Conservation (phyloP, 2,888 invertebrate species). For the Drosophila paramelanica region DNA sequence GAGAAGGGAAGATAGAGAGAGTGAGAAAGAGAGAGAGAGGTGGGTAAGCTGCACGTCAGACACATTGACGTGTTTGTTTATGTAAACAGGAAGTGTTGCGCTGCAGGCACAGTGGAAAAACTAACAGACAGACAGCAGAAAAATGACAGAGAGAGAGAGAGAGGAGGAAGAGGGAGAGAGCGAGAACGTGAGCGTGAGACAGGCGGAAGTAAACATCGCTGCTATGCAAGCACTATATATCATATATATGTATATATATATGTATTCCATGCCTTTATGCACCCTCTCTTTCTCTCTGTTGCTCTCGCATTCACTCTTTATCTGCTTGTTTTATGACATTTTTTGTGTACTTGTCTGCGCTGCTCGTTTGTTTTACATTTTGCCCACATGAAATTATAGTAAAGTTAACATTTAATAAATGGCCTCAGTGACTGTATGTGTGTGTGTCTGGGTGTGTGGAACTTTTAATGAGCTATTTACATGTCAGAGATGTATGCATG, state of each 20-base stretch:
- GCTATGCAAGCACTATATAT: slow-evolving; percentile 11
- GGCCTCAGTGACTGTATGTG: slow-evolving; percentile 37
- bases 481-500: slow-evolving; percentile 23
- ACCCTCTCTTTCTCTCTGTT: background rate
- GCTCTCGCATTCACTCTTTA: background rate
- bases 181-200: background rate
- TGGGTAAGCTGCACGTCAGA: slow-evolving; percentile 54
- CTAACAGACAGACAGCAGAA: slow-evolving; percentile 27
- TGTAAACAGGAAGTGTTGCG: slow-evolving; percentile 77
- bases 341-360: slow-evolving; percentile 48
- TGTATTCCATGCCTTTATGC: background rate
- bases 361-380: slow-evolving; percentile 65
- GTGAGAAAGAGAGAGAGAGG: background rate
- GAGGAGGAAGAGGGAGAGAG: background rate
- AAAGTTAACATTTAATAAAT: slow-evolving; percentile 77
- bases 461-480: slow-evolving; percentile 72
- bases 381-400: slow-evolving; percentile 75
- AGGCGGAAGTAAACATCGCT: slow-evolving; percentile 55
- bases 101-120: slow-evolving; percentile 65
- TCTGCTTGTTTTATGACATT: slow-evolving; percentile 39
- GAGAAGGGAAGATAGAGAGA: background rate
- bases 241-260: background rate
- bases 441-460: slow-evolving; percentile 13
- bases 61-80: slow-evolving; percentile 75
- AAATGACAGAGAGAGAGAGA: background rate